These are phyloP conservation scores for Columba guinea DNA, from an alignment of 2,797 vertebrate species.

Conservation along the genomic window DNA sequence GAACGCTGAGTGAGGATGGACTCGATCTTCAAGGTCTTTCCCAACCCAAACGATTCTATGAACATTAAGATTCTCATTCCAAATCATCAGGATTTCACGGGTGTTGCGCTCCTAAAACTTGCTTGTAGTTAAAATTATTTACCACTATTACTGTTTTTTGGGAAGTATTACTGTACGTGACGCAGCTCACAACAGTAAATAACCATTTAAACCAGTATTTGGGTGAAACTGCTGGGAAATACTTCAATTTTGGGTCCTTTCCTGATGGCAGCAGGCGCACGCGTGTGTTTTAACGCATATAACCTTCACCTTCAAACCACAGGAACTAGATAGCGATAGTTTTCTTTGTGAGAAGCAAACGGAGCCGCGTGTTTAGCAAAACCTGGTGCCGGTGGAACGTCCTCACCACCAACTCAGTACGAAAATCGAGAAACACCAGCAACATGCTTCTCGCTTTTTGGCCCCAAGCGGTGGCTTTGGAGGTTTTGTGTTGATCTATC, in stretches of 20 bases:
- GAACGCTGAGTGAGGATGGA: neutral
- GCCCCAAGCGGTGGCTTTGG: neutral
- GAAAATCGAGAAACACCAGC: neutral
- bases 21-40: no score
- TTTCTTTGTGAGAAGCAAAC: neutral
- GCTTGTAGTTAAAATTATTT: neutral
- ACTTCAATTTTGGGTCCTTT: neutral
- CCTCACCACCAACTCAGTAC: neutral
- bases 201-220: neutral
- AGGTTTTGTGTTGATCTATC: neutral
- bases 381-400: rapidly evolving
- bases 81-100: neutral
- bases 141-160: neutral
- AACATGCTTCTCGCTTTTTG: neutral
- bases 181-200: neutral
- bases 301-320: neutral
- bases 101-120: neutral
- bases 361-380: neutral
- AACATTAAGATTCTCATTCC: neutral
- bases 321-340: neutral
- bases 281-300: rapidly evolving
- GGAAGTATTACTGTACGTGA: neutral
- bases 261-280: neutral
- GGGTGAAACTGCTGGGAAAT: neutral
- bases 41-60: no score